phyloP scores from a whole-genome alignment of 2,888 invertebrate genomes.

The Yponomeuta evonymella region DNA sequence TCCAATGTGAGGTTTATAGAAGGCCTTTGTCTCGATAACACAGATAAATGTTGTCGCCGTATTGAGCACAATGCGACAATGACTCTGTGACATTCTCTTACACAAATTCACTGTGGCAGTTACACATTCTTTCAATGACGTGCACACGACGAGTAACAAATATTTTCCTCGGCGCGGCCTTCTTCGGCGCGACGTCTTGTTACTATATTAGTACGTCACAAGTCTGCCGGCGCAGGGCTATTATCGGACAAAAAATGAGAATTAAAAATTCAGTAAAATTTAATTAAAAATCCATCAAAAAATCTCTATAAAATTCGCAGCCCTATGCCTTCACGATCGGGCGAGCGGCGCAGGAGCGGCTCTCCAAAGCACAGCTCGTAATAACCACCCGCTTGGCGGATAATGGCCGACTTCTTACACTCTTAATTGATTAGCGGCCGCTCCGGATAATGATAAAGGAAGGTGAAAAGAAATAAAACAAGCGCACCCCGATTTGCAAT shows the following conservation, averaged over 20 bases:
- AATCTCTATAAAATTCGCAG: constrained; percentile 68
- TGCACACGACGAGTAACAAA: constrained; percentile 12
- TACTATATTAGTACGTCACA: constrained; percentile 8
- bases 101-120: constrained; percentile 61
- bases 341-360: constrained; percentile 45
- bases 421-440: constrained; percentile 78
- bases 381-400: constrained; percentile 71
- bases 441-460: constrained; percentile 74
- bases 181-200: constrained; percentile 2
- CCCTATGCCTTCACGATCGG: constrained; percentile 73
- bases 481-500: constrained; percentile 65
- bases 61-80: constrained; percentile 66
- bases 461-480: constrained; percentile 74
- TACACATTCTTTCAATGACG: constrained; percentile 34
- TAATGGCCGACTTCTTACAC: constrained; percentile 75
- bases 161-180: not conserved
- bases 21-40: constrained; percentile 72
- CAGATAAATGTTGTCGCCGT: constrained; percentile 72
- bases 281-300: constrained; percentile 65
- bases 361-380: constrained; percentile 68
- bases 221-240: not conserved
- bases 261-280: constrained; percentile 42
- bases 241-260: constrained; percentile 22
- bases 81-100: constrained; percentile 62
- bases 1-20: constrained; percentile 71